Conservation (phyloP, 2,888 invertebrate species). For the Scaptomyza cyrtandrae region DNA sequence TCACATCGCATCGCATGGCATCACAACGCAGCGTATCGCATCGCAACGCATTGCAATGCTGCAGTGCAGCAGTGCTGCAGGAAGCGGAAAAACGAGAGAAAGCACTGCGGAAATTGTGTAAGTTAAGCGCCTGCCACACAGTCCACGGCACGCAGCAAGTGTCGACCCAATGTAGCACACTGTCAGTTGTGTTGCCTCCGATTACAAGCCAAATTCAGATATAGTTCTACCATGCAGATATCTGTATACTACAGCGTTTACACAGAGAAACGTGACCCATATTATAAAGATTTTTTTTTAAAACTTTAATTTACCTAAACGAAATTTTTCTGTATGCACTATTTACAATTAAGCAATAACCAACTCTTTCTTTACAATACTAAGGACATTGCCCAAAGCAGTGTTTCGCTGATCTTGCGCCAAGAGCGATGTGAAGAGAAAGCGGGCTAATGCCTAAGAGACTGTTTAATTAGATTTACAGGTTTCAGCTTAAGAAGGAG, state of each 20-base stretch:
- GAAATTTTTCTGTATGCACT: no score
- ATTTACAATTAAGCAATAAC: no score
- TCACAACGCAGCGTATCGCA: background rate
- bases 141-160: constrained; percentile 30
- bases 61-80: constrained; percentile 36
- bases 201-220: constrained; percentile 7
- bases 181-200: constrained; percentile 9
- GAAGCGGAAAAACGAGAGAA: constrained; percentile 49
- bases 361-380: background rate
- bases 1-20: constrained; percentile 19
- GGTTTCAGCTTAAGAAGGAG: constrained; percentile 1
- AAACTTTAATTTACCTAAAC: no score
- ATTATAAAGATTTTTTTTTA: background rate
- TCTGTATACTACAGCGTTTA: background rate
- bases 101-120: constrained; percentile 65
- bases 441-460: constrained; percentile 20
- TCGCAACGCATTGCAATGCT: background rate
- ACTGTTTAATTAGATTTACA: constrained; percentile 73
- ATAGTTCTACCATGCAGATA: background rate
- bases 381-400: background rate
- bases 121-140: constrained; percentile 52
- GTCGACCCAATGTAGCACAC: constrained; percentile 15
- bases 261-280: constrained; percentile 5
- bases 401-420: background rate
- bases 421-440: background rate